A percentile compares a stretch with the other conserved stretches of the same genome.
Conservation (phyloP, 2,888 invertebrate species). For the Dryococelus australis region DNA sequence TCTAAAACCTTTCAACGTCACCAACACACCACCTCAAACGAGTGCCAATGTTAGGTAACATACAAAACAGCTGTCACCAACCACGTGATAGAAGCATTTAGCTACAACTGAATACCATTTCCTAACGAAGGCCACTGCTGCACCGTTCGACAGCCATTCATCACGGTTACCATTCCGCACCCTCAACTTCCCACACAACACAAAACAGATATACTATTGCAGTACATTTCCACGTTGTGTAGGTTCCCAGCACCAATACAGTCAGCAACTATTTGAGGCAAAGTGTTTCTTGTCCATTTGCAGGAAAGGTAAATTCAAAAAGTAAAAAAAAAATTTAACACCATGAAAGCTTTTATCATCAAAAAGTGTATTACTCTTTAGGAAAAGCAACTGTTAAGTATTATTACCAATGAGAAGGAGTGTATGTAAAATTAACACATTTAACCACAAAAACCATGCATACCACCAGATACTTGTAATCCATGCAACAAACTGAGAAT, state of each 20-base stretch:
- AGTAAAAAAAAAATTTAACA: neutral
- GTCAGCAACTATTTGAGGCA: neutral
- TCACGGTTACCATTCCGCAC: neutral
- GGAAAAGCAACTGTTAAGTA: neutral
- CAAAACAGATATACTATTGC: neutral
- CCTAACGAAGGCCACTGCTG: neutral
- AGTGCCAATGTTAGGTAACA: constrained; percentile 12
- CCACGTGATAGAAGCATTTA: constrained; percentile 22
- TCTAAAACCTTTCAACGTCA: neutral
- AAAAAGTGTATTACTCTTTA: no score
- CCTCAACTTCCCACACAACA: neutral
- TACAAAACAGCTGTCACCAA: neutral
- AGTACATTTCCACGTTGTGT: neutral
- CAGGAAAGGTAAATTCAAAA: neutral
- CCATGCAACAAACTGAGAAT: neutral
- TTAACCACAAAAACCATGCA: neutral
- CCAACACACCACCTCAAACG: neutral
- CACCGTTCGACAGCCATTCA: neutral
- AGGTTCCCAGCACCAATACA: neutral
- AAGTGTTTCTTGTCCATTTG: neutral
- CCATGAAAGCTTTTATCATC: neutral
- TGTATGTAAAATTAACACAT: neutral
- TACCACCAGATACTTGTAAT: constrained; percentile 6
- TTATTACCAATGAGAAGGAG: neutral
- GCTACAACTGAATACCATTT: constrained; percentile 26